phyloP scores from a whole-genome alignment of 2,797 vertebrate genomes.

The Potorous gilbertii region DNA sequence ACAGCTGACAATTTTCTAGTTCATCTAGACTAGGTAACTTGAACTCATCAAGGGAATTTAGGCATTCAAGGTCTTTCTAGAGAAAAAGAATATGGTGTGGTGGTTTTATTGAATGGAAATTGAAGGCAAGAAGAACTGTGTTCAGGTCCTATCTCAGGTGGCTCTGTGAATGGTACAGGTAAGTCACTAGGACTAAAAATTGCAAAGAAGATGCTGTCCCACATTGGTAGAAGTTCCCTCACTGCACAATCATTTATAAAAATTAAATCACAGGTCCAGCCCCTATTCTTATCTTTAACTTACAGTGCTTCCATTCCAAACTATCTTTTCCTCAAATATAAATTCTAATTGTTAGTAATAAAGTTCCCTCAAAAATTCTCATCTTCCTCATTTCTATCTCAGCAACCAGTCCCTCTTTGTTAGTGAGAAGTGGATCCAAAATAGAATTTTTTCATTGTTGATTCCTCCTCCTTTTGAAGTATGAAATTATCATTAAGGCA shows the following conservation, averaged over 20 bases:
- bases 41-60: background rate
- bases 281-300: background rate
- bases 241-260: background rate
- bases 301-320: background rate
- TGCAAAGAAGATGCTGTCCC: background rate
- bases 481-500: conserved; percentile 4
- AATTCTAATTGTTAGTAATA: background rate
- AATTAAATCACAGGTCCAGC: background rate
- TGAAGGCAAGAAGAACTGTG: background rate
- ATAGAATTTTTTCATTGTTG: background rate
- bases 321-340: background rate
- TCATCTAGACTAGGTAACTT: background rate
- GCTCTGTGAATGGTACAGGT: background rate
- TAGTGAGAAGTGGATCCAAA: background rate
- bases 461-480: background rate
- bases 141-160: background rate
- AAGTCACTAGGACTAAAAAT: background rate
- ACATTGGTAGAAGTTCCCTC: background rate
- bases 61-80: background rate
- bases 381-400: background rate
- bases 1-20: background rate
- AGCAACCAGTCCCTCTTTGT: background rate
- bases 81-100: background rate
- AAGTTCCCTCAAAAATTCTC: background rate
- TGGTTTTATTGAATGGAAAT: background rate